Base-by-base conservation (phyloP, 2,113 vertebrate genomes). In the Forbesichthys agassizii region DNA sequence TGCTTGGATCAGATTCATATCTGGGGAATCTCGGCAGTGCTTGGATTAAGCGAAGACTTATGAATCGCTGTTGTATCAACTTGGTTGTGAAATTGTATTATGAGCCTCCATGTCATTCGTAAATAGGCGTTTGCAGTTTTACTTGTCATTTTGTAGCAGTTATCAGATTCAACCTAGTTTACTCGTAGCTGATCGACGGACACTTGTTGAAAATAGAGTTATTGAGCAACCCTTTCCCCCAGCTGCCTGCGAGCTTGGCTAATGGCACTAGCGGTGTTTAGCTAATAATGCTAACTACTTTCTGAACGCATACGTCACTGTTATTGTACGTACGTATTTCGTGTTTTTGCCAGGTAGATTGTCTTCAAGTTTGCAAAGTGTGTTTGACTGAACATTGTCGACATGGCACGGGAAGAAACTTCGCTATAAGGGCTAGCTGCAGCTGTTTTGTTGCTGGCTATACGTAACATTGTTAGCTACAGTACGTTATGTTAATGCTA, bases 141-240 rank as follows among this genome's bases (percentile, higher is more conserved):
- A 7, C 14, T 33, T 11, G 18, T 9, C 56, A 33, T 9, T 8
- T 9, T 2, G 27, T 74, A 18, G 5, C 51, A 9, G 5, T 27
- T 20, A 27, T 20, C 42, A 65, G 59, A 11, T 74, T 48, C 48
- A 61, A 70, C 61, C 49, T 46, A 51, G 66, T n/a, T 4, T 61
- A 53, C 56, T 60, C 11, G 61, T 33, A 66, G 47, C 8, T 56
- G 64, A 64, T 16, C 61, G 68, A 59, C 75, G 73, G 81, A 87
- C 91, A 93, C 92, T 92, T 93, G 91, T 91, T 92, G 88, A 92
- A 83, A 88, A 60, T 48, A 59, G 20, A 33, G 81, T 76, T 51
- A 6, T 62, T 71, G 66, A 77, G 56, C 57, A 55, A 80, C 73
- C 74, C 27, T 75, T 73, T 62, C 64, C 55, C 27, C 42, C 63